Percentiles rank a stretch among this genome's conserved stretches.
phyloP scores from a whole-genome alignment of 1,140 invertebrate species.

The Lamellibrachia luymesi region DNA sequence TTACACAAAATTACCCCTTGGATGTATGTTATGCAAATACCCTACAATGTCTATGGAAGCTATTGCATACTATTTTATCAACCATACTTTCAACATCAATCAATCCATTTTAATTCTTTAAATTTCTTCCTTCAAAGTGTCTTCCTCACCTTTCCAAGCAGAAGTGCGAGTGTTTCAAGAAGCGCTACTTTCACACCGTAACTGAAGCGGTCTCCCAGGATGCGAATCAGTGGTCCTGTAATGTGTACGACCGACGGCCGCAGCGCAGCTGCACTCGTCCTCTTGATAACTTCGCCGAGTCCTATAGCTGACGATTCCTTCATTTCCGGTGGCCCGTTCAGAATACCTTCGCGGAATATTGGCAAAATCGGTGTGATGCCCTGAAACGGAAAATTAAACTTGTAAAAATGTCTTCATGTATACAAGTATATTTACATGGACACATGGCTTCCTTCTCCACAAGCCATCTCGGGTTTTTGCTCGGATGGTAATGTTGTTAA shows the following conservation, averaged over 20 bases:
- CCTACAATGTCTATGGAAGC: too few relatives aligned
- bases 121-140: conserved; percentile 9
- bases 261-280: conserved; percentile 73
- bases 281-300: conserved; percentile 84
- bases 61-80: too few relatives aligned
- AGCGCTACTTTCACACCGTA: conserved; percentile 93
- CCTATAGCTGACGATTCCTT: conserved; percentile 95
- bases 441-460: too few relatives aligned
- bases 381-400: conserved; percentile 45
- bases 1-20: too few relatives aligned
- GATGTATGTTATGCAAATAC: too few relatives aligned
- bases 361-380: conserved; percentile 91
- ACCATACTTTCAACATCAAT: background rate
- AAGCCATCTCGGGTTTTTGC: too few relatives aligned
- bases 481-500: too few relatives aligned
- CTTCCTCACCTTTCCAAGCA: conserved; percentile 67
- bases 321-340: conserved; percentile 89
- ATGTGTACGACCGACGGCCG: conserved; percentile 95
- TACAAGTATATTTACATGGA: background rate
- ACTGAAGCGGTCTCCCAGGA: conserved; percentile 92
- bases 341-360: conserved; percentile 91
- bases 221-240: conserved; percentile 94
- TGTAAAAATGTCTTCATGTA: background rate
- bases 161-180: conserved; percentile 85
- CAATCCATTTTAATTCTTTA: background rate